Conservation (phyloP, 2,888 invertebrate species). For the Pammene aurita region DNA sequence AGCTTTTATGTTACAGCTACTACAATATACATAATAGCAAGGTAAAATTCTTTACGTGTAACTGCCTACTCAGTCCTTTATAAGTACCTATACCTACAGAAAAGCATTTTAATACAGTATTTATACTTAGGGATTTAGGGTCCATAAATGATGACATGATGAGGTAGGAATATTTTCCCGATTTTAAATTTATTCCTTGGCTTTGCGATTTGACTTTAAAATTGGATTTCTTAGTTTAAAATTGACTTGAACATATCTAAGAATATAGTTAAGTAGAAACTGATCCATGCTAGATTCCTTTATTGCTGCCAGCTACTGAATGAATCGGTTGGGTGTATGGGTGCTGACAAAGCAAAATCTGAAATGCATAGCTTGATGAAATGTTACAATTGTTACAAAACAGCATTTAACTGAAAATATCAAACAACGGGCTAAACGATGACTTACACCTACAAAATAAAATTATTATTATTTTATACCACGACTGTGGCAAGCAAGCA, state of each 20-base stretch:
- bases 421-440: too few species aligned
- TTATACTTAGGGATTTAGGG: conserved; percentile 9
- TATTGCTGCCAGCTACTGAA: conserved; percentile 36
- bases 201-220: conserved; percentile 61
- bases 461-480: too few species aligned
- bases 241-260: conserved; percentile 46
- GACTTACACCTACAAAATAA: too few species aligned
- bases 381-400: not conserved
- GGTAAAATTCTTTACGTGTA: conserved; percentile 7
- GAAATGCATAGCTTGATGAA: not conserved
- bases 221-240: conserved; percentile 54
- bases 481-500: too few species aligned
- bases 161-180: conserved; percentile 27
- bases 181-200: conserved; percentile 41
- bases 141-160: conserved; percentile 17
- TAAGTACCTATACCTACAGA: too few species aligned
- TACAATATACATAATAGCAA: not conserved
- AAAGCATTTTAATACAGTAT: too few species aligned
- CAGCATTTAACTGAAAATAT: too few species aligned
- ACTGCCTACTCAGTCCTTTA: not conserved
- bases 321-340: not conserved
- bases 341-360: not conserved
- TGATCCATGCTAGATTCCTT: conserved; percentile 46
- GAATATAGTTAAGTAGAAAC: conserved; percentile 31
- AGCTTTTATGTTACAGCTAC: conserved; percentile 16